These are phyloP conservation scores for Callocephalon fimbriatum DNA, from an alignment of 2,113 vertebrate species.

Conservation along the genomic window DNA sequence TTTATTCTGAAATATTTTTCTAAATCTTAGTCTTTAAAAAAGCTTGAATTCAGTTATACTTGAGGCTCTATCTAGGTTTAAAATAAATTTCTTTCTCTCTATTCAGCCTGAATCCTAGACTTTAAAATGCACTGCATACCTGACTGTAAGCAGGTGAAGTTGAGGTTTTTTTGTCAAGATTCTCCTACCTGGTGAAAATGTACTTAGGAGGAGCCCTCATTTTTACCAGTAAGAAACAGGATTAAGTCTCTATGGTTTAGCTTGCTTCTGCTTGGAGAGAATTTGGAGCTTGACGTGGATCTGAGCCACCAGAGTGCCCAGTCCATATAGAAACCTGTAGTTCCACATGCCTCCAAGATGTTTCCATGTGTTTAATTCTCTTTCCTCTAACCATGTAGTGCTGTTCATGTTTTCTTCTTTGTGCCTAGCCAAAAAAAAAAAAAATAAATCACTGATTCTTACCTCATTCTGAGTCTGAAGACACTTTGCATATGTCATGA, in stretches of 20 bases:
- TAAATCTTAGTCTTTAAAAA: neutral
- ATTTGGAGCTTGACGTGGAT: neutral
- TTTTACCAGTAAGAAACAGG: neutral
- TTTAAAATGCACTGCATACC: neutral
- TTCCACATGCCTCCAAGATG: neutral
- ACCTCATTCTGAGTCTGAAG: neutral
- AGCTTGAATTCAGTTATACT: neutral
- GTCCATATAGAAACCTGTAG: neutral
- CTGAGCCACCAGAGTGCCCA: neutral
- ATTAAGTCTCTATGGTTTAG: neutral
- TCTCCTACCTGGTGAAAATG: neutral
- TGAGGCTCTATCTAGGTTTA: neutral
- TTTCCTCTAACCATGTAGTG: neutral
- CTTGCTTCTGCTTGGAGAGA: neutral
- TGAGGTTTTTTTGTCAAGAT: neutral
- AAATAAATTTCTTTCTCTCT: neutral
- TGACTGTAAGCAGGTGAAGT: neutral
- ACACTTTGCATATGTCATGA: neutral
- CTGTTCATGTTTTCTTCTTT: neutral
- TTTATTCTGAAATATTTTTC: neutral
- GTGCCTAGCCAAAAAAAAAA: neutral
- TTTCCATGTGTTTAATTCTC: neutral
- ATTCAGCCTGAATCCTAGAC: neutral
- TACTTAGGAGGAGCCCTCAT: neutral
- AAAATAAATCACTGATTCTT: neutral